Evolutionary conservation across 2,888 invertebrate genomes (phyloP), one percentile per base, ranked within the genome.

Genomic region (Parnassius glacialis): DNA sequence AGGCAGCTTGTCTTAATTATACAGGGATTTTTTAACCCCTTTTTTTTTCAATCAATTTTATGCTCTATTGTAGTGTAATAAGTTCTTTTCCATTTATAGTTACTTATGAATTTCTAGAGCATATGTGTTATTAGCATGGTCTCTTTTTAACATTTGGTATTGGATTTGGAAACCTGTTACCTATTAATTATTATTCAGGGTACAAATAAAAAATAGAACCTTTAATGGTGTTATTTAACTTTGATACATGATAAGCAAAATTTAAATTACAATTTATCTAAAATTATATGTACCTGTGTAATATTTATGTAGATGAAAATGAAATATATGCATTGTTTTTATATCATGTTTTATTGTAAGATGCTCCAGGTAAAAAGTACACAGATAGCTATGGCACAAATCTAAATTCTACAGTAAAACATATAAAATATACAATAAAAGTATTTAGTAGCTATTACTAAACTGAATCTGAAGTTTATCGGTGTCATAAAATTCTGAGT

Each of bases 321-420:
- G 44, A 60, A 60, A 48, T 60, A 55, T 60, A 60, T 55, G 34
- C 51, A 43, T 55, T 60, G 48, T 60, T 55, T n/a, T 55, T 51
- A 43, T 25, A 34, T n/a, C 7, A 34, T 42, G 20, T 64, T 57
- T 53, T 61, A 34, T 52, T 52, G 34, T 34, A 12, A 7, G n/a
- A 52, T 52, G 0, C n/a, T 45, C 3, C 34, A 7, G 12, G 25
- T 34, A 34, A 34, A n/a, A n/a, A n/a, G n/a, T n/a, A n/a, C n/a
- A 34, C 5, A 34, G 34, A 7, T 34, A 34, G 34, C 7, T 34
- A 34, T 34, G 7, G 34, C 34, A 34, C 34, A 34, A 34, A 34
- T 34, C 34, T 34, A 34, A 34, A 34, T 3, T 20, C 20, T 34
- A 34, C 34, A 34, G 34, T 34, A 34, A 34, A 34, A 34, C 34